Conservation (phyloP, 2,113 vertebrate genomes). For the Carassius gibelio region DNA sequence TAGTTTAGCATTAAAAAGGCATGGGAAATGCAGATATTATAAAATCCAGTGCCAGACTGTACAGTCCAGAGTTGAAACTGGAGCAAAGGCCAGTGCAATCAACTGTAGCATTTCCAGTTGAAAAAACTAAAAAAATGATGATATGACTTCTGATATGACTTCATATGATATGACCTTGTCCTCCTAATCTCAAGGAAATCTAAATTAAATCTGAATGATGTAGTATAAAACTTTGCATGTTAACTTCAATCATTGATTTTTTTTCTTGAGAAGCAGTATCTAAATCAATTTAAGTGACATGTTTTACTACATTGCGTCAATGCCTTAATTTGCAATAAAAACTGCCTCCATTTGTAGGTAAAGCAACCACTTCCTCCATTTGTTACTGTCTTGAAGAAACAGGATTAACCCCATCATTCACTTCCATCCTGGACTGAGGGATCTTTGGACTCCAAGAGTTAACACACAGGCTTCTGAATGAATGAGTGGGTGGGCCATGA, state of each 20-base stretch:
- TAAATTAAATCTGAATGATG: background rate
- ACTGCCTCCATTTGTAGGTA: background rate
- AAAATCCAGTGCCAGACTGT: background rate
- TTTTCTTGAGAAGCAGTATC: background rate
- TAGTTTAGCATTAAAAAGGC: background rate
- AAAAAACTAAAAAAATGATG: background rate
- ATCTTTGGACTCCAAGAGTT: constrained; percentile 24
- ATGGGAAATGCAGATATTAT: background rate
- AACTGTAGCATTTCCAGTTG: background rate
- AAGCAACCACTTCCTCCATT: background rate
- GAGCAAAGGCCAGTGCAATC: background rate
- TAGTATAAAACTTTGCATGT: background rate
- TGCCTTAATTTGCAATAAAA: constrained; percentile 20
- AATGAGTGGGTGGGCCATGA: constrained; percentile 84
- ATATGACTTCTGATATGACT: background rate
- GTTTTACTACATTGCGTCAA: background rate
- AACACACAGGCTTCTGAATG: constrained; percentile 70
- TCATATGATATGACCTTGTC: background rate
- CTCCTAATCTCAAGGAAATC: background rate
- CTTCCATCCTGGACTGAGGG: background rate
- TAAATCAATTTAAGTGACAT: background rate
- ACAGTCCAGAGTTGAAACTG: background rate
- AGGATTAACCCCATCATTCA: constrained; percentile 14
- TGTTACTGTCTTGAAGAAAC: constrained; percentile 22
- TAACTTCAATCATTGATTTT: background rate